A percentile compares a stretch with the other conserved stretches of the same genome.
Evolutionary conservation across 2,888 invertebrate species (phyloP).

Genomic region (Drosophila imparisetae): DNA sequence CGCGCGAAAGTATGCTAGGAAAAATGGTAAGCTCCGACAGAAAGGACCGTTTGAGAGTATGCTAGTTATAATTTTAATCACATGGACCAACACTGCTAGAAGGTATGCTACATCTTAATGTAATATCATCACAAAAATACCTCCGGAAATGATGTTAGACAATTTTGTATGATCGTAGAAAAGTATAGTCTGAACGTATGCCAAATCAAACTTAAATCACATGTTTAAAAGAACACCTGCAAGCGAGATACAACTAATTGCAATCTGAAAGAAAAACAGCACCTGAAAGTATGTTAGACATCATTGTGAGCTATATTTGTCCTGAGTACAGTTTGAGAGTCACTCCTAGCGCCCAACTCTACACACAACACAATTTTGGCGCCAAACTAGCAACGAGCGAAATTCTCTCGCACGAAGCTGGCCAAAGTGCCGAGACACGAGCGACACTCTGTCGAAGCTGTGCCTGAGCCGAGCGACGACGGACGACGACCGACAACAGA

Average conservation of each 20-base stretch:
- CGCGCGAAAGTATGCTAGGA: background rate
- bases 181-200: background rate
- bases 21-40: background rate
- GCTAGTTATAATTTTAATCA: background rate
- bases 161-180: background rate
- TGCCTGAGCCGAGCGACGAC: conserved; percentile 40
- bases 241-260: background rate
- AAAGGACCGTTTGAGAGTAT: background rate
- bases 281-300: conserved; percentile 2
- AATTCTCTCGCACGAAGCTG: conserved; percentile 28
- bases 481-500: conserved; percentile 47
- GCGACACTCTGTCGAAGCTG: conserved; percentile 40
- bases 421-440: conserved; percentile 46
- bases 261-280: background rate
- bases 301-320: conserved; percentile 18
- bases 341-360: conserved; percentile 57
- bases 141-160: background rate
- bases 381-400: conserved; percentile 65
- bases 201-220: background rate
- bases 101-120: background rate
- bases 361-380: conserved; percentile 74
- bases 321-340: conserved; percentile 66
- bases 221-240: background rate
- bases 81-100: background rate
- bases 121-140: background rate